Evolutionary conservation across 1,140 invertebrate genomes (phyloP).

Genomic region (Neodiprion fabricii): DNA sequence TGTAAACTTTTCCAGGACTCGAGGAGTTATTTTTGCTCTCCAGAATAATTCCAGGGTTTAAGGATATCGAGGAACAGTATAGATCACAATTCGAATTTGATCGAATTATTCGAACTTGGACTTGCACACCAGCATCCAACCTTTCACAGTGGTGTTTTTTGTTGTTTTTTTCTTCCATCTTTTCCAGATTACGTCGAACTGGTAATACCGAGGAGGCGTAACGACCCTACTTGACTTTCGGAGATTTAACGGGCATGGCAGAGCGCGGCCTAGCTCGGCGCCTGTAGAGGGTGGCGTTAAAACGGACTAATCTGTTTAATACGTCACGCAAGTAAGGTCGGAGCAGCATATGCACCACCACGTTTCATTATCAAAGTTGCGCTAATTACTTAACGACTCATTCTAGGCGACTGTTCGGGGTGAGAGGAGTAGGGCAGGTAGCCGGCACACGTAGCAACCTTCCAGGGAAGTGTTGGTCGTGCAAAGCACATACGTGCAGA

Average conservation of each 20-base stretch:
- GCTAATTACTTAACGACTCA: neutral
- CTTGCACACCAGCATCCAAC: neutral
- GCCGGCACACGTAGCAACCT: too few species aligned
- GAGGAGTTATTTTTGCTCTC: too few species aligned
- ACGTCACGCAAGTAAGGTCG: neutral
- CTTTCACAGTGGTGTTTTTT: neutral
- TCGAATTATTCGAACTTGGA: neutral
- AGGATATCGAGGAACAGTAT: too few species aligned
- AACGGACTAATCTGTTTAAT: neutral
- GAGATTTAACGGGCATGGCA: neutral
- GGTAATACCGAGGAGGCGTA: neutral
- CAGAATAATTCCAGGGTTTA: too few species aligned
- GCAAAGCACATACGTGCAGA: too few species aligned
- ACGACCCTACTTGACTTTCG: constrained; percentile 17
- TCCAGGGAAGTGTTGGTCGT: too few species aligned
- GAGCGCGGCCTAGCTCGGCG: too few species aligned
- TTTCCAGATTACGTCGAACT: neutral
- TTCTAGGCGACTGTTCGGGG: neutral
- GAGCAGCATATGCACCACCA: neutral
- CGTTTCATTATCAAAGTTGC: neutral
- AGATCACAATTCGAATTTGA: too few species aligned
- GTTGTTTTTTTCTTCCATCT: neutral
- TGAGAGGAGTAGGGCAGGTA: too few species aligned
- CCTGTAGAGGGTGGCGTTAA: too few species aligned
- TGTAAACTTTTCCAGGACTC: too few species aligned